A percentile compares a stretch with the other conserved stretches of the same genome.
These are phyloP conservation scores for Beris chalybata DNA, from an alignment of 2,888 invertebrate species.

Conservation along the genomic window DNA sequence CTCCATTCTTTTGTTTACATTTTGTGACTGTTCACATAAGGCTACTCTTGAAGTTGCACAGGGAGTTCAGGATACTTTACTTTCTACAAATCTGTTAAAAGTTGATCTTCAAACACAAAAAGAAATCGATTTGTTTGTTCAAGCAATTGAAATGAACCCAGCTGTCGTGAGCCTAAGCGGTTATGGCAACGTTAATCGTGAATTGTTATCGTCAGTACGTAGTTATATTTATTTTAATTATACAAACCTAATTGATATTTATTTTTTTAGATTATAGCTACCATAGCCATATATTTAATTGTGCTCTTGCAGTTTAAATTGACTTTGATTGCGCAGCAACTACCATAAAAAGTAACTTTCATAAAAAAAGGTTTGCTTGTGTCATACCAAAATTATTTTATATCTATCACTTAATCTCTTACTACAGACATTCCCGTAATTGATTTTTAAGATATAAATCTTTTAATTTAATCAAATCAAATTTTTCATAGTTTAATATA, in stretches of 20 bases:
- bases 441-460: no score
- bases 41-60: constrained; percentile 65
- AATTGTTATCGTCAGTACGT: constrained; percentile 65
- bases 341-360: no score
- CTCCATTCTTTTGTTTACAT: constrained; percentile 62
- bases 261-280: constrained; percentile 62
- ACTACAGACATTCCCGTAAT: no score
- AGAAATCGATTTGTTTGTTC: constrained; percentile 69
- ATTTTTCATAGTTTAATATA: no score
- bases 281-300: constrained; percentile 67
- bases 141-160: constrained; percentile 70
- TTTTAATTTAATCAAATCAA: no score
- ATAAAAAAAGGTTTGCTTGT: no score
- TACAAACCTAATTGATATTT: neutral
- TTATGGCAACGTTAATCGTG: constrained; percentile 66
- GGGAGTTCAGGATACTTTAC: constrained; percentile 64
- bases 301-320: constrained; percentile 69
- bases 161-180: constrained; percentile 69
- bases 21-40: constrained; percentile 69
- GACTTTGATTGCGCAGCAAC: constrained; percentile 48
- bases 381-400: no score
- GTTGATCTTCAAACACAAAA: constrained; percentile 64
- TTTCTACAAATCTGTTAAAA: constrained; percentile 61
- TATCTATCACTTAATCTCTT: no score
- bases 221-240: neutral